Evolutionary conservation across 2,797 vertebrate genomes (phyloP).

Genomic region (Thripadectes ignobilis): DNA sequence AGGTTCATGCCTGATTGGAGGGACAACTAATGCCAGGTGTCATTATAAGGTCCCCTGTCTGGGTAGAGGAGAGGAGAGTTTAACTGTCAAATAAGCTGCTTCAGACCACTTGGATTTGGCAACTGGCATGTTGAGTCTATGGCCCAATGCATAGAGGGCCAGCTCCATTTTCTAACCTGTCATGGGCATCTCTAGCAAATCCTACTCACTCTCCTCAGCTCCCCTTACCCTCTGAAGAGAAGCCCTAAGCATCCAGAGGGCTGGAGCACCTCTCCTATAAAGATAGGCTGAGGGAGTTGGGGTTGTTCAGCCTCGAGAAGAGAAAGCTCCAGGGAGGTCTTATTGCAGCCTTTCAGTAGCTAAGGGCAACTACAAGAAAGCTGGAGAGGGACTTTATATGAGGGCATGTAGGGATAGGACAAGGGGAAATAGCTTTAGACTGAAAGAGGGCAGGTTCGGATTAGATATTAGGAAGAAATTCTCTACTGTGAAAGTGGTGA

Average conservation of each 20-base stretch:
- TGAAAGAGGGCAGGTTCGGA: background rate
- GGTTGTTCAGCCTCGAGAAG: background rate
- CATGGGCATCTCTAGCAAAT: background rate
- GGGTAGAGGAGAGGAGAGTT: background rate
- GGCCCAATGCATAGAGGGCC: background rate
- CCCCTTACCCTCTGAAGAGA: background rate
- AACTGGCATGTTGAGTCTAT: background rate
- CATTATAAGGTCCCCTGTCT: background rate
- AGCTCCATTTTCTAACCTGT: background rate
- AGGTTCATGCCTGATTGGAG: background rate
- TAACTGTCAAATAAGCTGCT: background rate
- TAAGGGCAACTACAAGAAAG: background rate
- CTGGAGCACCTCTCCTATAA: background rate
- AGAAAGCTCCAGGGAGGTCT: background rate
- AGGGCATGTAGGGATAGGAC: too few species aligned
- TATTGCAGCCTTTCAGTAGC: background rate
- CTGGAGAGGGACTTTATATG: background rate
- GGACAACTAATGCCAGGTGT: background rate
- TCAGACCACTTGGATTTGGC: background rate
- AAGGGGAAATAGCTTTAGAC: background rate
- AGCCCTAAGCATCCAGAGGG: background rate
- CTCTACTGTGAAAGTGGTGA: background rate
- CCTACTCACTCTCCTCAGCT: background rate
- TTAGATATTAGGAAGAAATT: background rate
- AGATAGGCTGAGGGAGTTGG: background rate